Evolutionary conservation across 2,797 vertebrate genomes (phyloP).

Genomic region (Squalus acanthias): DNA sequence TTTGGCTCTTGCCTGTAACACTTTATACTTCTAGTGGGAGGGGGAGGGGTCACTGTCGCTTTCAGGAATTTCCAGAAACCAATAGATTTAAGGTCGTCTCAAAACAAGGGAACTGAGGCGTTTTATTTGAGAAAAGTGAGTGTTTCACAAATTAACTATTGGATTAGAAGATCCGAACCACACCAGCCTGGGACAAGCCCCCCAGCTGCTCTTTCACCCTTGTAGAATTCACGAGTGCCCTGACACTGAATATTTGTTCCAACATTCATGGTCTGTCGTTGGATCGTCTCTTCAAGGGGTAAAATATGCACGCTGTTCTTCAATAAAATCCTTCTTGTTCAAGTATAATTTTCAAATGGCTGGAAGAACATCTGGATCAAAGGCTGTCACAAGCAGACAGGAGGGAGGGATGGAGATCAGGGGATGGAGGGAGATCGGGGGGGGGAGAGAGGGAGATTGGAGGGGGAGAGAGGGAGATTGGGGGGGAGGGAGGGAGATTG

Average conservation of each 20-base stretch:
- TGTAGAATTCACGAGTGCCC: no score
- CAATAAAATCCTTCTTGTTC: no score
- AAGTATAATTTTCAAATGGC: no score
- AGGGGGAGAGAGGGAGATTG: no score
- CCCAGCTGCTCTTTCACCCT: neutral
- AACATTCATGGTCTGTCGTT: no score
- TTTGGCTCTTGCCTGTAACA: neutral
- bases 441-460: neutral
- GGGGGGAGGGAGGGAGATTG: no score
- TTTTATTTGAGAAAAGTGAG: neutral
- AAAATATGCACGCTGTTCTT: no score
- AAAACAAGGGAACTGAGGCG: neutral
- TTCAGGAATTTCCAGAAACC: neutral
- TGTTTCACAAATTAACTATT: neutral
- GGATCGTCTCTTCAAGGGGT: no score
- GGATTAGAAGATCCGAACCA: neutral
- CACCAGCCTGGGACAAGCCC: neutral
- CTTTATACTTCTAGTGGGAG: no score
- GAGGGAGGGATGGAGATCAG: neutral
- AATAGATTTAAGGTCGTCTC: neutral
- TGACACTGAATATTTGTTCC: no score
- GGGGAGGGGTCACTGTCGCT: neutral
- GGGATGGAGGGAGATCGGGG: neutral
- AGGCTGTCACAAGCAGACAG: no score
- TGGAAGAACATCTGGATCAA: no score